phyloP scores from a whole-genome alignment of 2,888 invertebrate species.

The Agrilus mali region DNA sequence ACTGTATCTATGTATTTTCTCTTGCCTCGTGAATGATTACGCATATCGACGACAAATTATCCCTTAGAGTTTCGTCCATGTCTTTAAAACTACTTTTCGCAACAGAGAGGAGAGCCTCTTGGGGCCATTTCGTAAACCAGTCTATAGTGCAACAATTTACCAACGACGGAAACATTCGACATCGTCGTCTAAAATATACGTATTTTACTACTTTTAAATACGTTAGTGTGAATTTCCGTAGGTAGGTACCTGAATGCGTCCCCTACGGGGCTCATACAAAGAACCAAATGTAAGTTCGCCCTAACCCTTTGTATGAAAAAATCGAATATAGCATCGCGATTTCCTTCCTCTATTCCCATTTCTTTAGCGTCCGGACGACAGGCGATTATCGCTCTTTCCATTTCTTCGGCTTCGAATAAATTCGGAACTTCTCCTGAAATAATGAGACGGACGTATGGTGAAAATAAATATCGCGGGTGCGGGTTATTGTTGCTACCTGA shows the following conservation, averaged over 20 bases:
- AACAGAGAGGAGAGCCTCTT: slow-evolving; percentile 73
- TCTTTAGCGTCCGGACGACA: slow-evolving; percentile 60
- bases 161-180: slow-evolving; percentile 88
- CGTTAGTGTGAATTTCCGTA: too few species aligned
- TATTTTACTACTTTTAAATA: neutral
- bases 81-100: slow-evolving; percentile 58
- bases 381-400: slow-evolving; percentile 68
- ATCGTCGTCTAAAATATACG: slow-evolving; percentile 44
- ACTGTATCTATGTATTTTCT: neutral
- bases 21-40: slow-evolving; percentile 58
- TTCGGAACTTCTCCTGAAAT: slow-evolving; percentile 73
- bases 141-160: slow-evolving; percentile 92
- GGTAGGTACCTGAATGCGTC: slow-evolving; percentile 68
- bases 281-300: slow-evolving; percentile 70
- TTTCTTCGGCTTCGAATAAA: slow-evolving; percentile 76
- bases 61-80: slow-evolving; percentile 24
- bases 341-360: slow-evolving; percentile 49
- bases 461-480: neutral
- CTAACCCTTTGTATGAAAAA: slow-evolving; percentile 76
- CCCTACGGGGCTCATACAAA: slow-evolving; percentile 86
- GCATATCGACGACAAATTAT: slow-evolving; percentile 48
- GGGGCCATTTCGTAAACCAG: slow-evolving; percentile 90
- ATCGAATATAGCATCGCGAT: slow-evolving; percentile 68
- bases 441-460: neutral
- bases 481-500: slow-evolving; percentile 43